These are phyloP conservation scores for Colistium nudipinnis DNA, from an alignment of 2,113 vertebrate genomes.

Conservation along the genomic window DNA sequence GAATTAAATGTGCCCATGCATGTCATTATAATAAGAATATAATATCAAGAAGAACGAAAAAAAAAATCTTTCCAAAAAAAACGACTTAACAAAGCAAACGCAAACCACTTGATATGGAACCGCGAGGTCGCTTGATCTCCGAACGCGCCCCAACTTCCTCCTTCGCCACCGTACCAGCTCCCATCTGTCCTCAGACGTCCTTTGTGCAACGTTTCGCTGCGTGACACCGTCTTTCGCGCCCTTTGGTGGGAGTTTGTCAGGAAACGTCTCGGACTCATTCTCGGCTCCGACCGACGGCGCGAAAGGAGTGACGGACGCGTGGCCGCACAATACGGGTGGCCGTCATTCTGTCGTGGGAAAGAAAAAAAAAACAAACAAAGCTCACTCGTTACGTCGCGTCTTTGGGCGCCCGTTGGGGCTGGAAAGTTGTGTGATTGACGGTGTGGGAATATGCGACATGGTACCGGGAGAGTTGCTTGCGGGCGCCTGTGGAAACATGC, in stretches of 20 bases:
- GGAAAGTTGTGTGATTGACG: neutral
- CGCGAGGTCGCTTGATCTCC: neutral
- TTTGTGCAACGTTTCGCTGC: neutral
- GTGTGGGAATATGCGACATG: neutral
- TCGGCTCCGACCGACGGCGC: constrained; percentile 1
- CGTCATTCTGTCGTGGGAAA: neutral
- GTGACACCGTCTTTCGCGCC: constrained; percentile 7
- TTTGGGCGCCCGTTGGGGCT: constrained; percentile 2
- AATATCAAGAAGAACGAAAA: neutral
- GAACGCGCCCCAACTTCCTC: neutral
- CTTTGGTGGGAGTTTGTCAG: neutral
- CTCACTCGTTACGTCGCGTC: constrained; percentile 27
- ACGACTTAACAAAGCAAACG: neutral
- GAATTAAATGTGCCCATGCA: neutral
- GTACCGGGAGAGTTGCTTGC: constrained; percentile 5
- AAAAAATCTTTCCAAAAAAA: neutral
- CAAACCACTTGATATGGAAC: neutral
- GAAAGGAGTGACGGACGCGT: constrained; percentile 30
- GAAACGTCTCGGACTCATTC: constrained; percentile 5
- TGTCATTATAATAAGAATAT: no score
- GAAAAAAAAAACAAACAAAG: constrained; percentile 15
- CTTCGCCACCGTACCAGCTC: neutral
- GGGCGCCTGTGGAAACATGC: constrained; percentile 40
- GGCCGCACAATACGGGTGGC: constrained; percentile 12
- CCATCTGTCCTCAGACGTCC: neutral